A percentile compares a stretch with the other conserved stretches of the same genome.
These are phyloP conservation scores for Ondatra zibethicus DNA, from an alignment of 2,113 vertebrate genomes.

Conservation along the genomic window DNA sequence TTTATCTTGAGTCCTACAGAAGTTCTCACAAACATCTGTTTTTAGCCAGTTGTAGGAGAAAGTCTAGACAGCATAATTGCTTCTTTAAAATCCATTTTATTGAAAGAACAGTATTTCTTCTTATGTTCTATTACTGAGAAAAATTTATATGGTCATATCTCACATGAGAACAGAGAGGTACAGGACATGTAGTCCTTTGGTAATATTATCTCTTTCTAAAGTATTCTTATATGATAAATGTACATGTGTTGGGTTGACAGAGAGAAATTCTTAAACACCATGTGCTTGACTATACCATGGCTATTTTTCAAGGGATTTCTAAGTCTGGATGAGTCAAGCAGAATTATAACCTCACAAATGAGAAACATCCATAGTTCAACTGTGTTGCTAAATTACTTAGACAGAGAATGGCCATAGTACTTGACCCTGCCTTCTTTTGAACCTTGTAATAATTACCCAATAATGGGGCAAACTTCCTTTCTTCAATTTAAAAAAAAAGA, in stretches of 20 bases:
- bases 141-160: neutral
- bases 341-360: neutral
- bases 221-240: neutral
- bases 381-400: neutral
- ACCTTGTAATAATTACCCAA: neutral
- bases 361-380: neutral
- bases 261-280: neutral
- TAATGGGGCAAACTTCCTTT: neutral
- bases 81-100: neutral
- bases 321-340: neutral
- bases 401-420: neutral
- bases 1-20: neutral
- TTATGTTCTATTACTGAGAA: neutral
- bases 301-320: neutral
- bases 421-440: neutral
- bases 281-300: neutral
- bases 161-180: neutral
- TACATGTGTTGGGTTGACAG: neutral
- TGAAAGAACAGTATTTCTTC: neutral
- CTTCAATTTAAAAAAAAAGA: neutral
- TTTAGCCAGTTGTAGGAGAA: neutral
- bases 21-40: neutral
- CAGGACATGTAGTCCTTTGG: neutral
- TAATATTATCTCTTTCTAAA: neutral
- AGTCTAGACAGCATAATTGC: neutral